Conservation (phyloP, 2,888 invertebrate species). For the Electrophaes corylata region DNA sequence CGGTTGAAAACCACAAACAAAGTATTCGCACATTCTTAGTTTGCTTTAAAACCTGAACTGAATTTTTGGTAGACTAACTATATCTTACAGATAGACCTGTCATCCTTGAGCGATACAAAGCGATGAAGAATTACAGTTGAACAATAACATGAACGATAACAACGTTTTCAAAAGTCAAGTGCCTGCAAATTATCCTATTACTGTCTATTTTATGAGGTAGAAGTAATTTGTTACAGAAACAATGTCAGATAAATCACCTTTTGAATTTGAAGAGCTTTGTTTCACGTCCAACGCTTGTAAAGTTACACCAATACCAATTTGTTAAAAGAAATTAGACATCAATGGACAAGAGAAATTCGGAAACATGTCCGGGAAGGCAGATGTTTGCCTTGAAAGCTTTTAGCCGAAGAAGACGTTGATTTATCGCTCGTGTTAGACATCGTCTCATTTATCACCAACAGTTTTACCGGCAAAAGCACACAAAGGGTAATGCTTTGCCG, state of each 20-base stretch:
- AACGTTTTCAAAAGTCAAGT: conserved; percentile 48
- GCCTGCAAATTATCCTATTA: conserved; percentile 57
- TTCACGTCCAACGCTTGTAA: conserved; percentile 41
- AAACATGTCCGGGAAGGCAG: conserved; percentile 43
- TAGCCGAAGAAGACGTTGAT: conserved; percentile 62
- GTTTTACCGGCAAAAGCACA: conserved; percentile 65
- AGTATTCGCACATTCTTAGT: conserved; percentile 11
- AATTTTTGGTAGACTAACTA: not conserved
- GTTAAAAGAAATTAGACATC: conserved; percentile 44
- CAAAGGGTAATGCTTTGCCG: conserved; percentile 65
- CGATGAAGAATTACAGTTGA: conserved; percentile 7
- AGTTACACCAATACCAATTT: conserved; percentile 34
- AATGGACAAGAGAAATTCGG: conserved; percentile 48
- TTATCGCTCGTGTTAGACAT: conserved; percentile 66
- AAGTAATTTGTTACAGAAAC: conserved; percentile 51
- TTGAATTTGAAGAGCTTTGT: conserved; percentile 38
- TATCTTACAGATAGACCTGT: not conserved
- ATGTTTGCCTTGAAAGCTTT: conserved; percentile 51
- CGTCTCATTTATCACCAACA: conserved; percentile 70
- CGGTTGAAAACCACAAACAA: conserved; percentile 23
- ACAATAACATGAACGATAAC: conserved; percentile 20
- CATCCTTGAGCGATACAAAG: conserved; percentile 2
- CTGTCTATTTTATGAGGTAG: conserved; percentile 53
- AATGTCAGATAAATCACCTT: conserved; percentile 40
- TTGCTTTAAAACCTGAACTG: not conserved